Conservation (phyloP, 2,888 invertebrate species). For the Melanargia galathea region DNA sequence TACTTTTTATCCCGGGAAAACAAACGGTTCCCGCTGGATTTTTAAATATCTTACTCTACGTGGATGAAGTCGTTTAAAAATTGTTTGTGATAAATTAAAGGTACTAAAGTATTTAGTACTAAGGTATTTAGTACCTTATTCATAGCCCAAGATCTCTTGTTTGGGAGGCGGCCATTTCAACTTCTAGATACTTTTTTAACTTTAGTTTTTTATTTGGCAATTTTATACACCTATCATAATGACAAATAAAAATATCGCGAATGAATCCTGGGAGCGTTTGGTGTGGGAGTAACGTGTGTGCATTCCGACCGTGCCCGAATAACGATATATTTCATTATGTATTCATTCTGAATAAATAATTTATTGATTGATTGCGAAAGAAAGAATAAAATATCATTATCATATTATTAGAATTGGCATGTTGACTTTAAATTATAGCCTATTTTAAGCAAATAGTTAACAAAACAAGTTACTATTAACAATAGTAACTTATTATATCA, state of each 20-base stretch:
- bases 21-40: no score
- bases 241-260: constrained; percentile 3
- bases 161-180: neutral
- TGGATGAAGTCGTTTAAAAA: no score
- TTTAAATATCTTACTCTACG: no score
- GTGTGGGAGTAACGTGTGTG: constrained; percentile 29
- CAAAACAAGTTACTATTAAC: no score
- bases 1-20: no score
- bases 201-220: constrained; percentile 7
- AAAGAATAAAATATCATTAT: neutral
- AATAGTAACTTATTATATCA: no score
- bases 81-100: no score
- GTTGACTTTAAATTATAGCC: neutral
- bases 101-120: no score
- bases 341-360: constrained; percentile 17
- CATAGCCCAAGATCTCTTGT: neutral
- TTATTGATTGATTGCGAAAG: constrained; percentile 1
- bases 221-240: neutral
- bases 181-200: neutral
- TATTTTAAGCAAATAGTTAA: neutral
- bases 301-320: constrained; percentile 33
- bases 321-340: constrained; percentile 13
- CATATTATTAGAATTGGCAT: neutral
- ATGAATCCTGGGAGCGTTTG: constrained; percentile 13
- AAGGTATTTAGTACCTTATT: no score